Evolutionary conservation across 1,140 invertebrate species (phyloP), one percentile per base, ranked within the genome.

Genomic region (Oreohelix idahoensis): DNA sequence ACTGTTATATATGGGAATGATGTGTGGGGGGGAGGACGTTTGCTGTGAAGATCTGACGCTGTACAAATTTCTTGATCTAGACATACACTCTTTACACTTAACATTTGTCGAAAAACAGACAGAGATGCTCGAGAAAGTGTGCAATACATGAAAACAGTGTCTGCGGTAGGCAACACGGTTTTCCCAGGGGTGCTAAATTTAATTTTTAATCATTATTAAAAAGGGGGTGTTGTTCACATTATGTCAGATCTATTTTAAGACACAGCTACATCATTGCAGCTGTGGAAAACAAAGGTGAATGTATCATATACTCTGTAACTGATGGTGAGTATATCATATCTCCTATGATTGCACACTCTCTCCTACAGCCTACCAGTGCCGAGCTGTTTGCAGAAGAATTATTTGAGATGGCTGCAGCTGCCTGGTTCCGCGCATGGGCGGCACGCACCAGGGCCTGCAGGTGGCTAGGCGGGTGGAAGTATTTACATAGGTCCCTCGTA

Each of bases 381-480:
- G 63, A 63, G 84, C 49, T 53, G 75, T 78, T 81, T 49, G 83
- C 78, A 29, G 63, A 63, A 89, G 89, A 87, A 38, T 85, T 88
- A 63, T 85, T 88, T 86, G 84, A 88, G 86, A 75, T 86, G 58
- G 39, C 87, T 70, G 88, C 87, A 51, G 88, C 87, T 95, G 96
- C 96, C 95, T 96, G 83, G 86, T 91, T 92, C 87, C 93, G 96
- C 95, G 96, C 95, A 93, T 93, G 96, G 95, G 96, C 95, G 93
- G 95, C 97, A 96, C 98, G 98, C 96, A 98, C 97, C 96, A 98
- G 97, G 95, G 97, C 97, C 96, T 98, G 97, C 94, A 98, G 97
- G 96, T 98, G 97, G 95, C 97, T 95, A 95, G 92, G 92, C 51
- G 92, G 92, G 88, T 93, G 92, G 87, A 91, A 92, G 88, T 93